Evolutionary conservation across 2,797 vertebrate species (phyloP), one percentile per base, ranked within the genome.

Genomic region (Gambusia yucatana): DNA sequence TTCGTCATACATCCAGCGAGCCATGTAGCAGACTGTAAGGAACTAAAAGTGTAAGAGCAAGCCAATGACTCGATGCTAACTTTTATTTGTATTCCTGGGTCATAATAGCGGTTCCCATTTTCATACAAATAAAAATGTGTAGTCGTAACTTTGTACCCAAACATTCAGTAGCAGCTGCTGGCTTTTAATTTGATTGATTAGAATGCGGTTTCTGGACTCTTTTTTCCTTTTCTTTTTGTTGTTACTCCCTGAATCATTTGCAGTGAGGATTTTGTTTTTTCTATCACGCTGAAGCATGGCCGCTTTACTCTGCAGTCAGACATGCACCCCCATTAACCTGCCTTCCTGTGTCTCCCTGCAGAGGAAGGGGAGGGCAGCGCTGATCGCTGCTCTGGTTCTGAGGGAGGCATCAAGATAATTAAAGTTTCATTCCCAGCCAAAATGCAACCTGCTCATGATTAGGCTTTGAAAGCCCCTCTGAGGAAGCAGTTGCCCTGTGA

Each of bases 391-490:
- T 82, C 72, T 75, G 76, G 79, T 79, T 77, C 80, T 67, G 84
- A 88, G 72, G 73, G 82, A 86, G 89, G 80, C 82, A 89, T 91
- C 84, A 84, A 83, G 83, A 89, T 92, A 93, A 94, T 93, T 93
- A 92, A 94, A 94, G 89, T 94, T 94, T 92, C 83, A 92, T 88
- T 89, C 81, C 80, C 80, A 76, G 81, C 80, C 82, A 87, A 82
- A 79, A 82, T 88, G 80, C 84, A 82, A 73, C 87, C 81, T 86
- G 81, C 77, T 84, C 82, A 84, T 44, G 71, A 82, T 72, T 78
- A 77, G 75, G 76, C 55, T 83, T 67, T 84, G 61, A 86, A 82
- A 83, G 79, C 84, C 73, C 61, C 74, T 85, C 55, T 36, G 73
- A 77, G 86, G 20, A 78, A 71, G 74, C 75, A 75, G 73, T 39